Evolutionary conservation across 2,888 invertebrate species (phyloP).

Genomic region (Macrosiphum euphorbiae): DNA sequence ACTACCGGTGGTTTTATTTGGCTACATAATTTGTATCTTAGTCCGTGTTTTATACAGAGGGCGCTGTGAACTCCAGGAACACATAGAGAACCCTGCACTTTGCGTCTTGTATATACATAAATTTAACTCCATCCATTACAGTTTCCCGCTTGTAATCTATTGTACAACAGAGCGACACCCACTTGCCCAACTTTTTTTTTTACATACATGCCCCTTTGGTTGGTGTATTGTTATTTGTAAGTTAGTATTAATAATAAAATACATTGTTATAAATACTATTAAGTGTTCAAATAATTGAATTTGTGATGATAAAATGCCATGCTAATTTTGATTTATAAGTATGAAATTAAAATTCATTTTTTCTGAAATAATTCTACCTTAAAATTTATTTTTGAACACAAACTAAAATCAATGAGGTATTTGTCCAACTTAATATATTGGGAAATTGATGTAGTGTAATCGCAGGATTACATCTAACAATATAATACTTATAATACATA

Average conservation of each 20-base stretch:
- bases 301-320: not conserved
- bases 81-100: too few relatives aligned
- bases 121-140: too few relatives aligned
- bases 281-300: not conserved
- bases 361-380: not conserved
- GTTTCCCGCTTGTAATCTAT: too few relatives aligned
- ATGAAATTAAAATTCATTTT: not conserved
- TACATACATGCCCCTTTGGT: too few relatives aligned
- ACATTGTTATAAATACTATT: not conserved
- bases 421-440: not conserved
- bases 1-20: too few relatives aligned
- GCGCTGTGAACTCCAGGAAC: too few relatives aligned
- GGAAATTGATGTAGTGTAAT: not conserved
- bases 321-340: constrained; percentile 45
- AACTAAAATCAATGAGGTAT: not conserved
- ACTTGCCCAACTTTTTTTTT: too few relatives aligned
- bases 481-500: not conserved
- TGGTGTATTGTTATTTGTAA: too few relatives aligned
- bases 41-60: too few relatives aligned
- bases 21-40: too few relatives aligned
- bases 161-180: too few relatives aligned
- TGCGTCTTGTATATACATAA: too few relatives aligned
- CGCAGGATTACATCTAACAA: not conserved
- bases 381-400: not conserved
- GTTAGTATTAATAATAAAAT: not conserved